Conservation (phyloP, 2,888 invertebrate species). For the Standfussiana lucernea region DNA sequence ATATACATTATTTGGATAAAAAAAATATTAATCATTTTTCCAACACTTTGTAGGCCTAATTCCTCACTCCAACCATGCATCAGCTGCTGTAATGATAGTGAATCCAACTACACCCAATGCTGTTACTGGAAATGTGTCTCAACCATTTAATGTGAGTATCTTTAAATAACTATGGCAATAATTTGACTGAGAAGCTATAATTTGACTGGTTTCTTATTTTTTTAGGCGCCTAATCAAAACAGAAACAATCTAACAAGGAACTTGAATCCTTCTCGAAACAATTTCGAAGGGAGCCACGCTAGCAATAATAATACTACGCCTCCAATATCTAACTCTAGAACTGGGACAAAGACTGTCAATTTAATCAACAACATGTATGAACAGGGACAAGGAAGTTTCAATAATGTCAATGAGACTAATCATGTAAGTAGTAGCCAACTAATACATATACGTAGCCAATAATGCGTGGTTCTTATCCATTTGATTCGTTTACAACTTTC, state of each 20-base stretch:
- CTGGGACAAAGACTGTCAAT: constrained; percentile 86
- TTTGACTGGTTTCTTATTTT: constrained; percentile 56
- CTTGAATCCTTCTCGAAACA: constrained; percentile 85
- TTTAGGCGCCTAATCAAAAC: constrained; percentile 84
- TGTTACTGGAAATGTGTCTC: constrained; percentile 84
- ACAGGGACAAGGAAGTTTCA: constrained; percentile 84
- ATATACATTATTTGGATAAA: neutral
- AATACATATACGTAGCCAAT: too few species aligned
- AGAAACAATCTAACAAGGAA: constrained; percentile 87
- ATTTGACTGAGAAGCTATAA: neutral
- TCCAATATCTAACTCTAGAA: constrained; percentile 79
- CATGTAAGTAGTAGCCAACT: constrained; percentile 76
- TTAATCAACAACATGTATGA: constrained; percentile 89
- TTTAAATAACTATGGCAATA: neutral
- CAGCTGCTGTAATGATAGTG: constrained; percentile 90
- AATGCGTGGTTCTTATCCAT: neutral
- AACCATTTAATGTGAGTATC: constrained; percentile 85
- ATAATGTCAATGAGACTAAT: constrained; percentile 85
- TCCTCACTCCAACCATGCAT: constrained; percentile 88
- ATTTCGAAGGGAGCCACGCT: constrained; percentile 82
- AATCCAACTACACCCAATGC: constrained; percentile 90
- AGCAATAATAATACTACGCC: constrained; percentile 84
- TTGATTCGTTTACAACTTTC: neutral
- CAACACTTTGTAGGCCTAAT: constrained; percentile 79
- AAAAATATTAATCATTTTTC: neutral